A percentile compares a stretch with the other conserved stretches of the same genome.
Evolutionary conservation across 2,888 invertebrate species (phyloP).

Genomic region (Agapetus fuscipes): DNA sequence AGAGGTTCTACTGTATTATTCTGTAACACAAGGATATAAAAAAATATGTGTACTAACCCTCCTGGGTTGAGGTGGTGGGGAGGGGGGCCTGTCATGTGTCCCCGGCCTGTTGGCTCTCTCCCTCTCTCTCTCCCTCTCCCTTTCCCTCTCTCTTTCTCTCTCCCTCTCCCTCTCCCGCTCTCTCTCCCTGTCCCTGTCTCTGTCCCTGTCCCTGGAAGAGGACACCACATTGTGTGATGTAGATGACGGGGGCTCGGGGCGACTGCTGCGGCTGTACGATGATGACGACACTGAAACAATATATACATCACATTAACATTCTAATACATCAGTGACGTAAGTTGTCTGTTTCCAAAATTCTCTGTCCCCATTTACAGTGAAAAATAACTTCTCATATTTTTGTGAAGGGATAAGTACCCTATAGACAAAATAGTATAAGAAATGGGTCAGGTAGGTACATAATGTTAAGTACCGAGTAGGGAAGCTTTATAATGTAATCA

Average conservation of each 20-base stretch:
- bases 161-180: slow-evolving; percentile 12
- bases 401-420: too few relatives aligned
- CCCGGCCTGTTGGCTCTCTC: slow-evolving; percentile 8
- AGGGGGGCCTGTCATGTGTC: slow-evolving; percentile 16
- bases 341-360: too few relatives aligned
- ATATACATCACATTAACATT: background rate
- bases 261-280: slow-evolving; percentile 4
- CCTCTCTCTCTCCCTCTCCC: slow-evolving; percentile 13
- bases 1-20: too few relatives aligned
- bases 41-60: slow-evolving; percentile 10
- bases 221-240: slow-evolving; percentile 13
- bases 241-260: slow-evolving; percentile 10
- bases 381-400: too few relatives aligned
- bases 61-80: slow-evolving; percentile 18
- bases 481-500: too few relatives aligned
- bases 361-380: too few relatives aligned
- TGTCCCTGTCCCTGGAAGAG: slow-evolving; percentile 11
- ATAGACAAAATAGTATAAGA: too few relatives aligned
- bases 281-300: slow-evolving; percentile 9
- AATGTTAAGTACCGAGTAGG: too few relatives aligned
- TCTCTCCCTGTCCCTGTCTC: slow-evolving; percentile 11
- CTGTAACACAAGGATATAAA: too few relatives aligned
- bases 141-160: slow-evolving; percentile 14
- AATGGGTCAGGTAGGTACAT: too few relatives aligned
- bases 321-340: too few relatives aligned